phyloP scores from a whole-genome alignment of 2,888 invertebrate genomes.

The Alitta virens region DNA sequence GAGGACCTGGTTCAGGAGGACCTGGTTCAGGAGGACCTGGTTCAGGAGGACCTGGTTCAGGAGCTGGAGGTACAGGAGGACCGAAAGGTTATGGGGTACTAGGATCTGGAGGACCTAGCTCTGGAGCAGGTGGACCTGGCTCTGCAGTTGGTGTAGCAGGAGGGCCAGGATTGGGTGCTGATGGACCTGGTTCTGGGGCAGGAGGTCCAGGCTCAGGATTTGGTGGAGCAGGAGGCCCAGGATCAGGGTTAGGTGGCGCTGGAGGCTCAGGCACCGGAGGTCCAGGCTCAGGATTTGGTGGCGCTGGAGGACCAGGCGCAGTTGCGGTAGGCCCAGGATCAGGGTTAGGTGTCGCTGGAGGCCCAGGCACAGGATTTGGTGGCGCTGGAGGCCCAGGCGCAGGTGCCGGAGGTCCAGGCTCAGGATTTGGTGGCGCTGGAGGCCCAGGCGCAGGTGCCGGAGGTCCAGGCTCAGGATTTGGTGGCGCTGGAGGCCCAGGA shows the following conservation, averaged over 20 bases:
- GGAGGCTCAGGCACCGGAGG: neutral
- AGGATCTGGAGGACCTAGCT: slow-evolving; percentile 8
- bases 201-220: neutral
- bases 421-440: neutral
- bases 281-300: neutral
- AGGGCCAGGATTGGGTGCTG: neutral
- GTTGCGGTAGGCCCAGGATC: neutral
- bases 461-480: neutral
- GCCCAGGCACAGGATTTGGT: neutral
- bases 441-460: neutral
- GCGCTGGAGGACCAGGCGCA: neutral
- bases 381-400: neutral
- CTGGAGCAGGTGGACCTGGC: neutral
- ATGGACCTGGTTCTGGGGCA: neutral
- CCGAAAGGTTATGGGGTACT: neutral
- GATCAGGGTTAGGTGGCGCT: neutral
- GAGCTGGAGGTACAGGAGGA: slow-evolving; percentile 4
- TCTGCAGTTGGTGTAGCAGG: slow-evolving; percentile 1
- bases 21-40: neutral
- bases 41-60: neutral
- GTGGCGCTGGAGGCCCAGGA: neutral
- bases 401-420: neutral
- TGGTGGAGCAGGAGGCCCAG: neutral
- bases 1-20: neutral
- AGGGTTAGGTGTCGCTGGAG: neutral